Percentiles rank a stretch among this genome's conserved stretches.
Conservation (phyloP, 2,113 vertebrate genomes). For the Naja naja region DNA sequence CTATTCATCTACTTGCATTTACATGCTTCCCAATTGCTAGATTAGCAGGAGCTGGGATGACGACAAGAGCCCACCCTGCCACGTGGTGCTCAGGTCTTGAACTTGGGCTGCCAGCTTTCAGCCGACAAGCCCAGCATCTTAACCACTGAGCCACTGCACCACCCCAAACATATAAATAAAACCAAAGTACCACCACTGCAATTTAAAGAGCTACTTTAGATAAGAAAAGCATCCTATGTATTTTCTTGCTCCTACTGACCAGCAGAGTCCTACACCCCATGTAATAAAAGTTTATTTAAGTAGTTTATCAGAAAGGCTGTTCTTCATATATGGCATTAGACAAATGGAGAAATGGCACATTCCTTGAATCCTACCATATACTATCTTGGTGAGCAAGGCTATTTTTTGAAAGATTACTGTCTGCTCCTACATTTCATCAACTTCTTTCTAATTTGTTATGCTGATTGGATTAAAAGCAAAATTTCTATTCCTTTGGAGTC, state of each 20-base stretch:
- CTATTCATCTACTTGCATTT: not conserved
- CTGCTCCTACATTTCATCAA: not conserved
- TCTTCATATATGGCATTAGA: not conserved
- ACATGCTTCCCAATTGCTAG: not conserved
- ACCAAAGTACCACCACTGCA: not conserved
- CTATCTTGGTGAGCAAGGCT: not conserved
- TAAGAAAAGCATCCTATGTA: not conserved
- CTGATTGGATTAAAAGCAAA: not conserved
- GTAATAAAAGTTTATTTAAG: not conserved
- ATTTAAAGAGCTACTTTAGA: not conserved
- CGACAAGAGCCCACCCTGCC: not conserved
- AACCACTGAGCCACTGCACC: not conserved
- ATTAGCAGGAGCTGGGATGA: not conserved
- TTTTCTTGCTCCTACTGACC: not conserved
- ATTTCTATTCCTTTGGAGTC: not conserved
- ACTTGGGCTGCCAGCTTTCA: not conserved
- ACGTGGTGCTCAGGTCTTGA: not conserved
- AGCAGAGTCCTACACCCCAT: not conserved
- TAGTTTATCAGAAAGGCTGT: not conserved
- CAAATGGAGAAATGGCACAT: not conserved
- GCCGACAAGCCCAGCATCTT: not conserved
- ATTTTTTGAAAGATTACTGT: not conserved
- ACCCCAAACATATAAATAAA: not conserved
- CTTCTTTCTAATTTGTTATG: not conserved
- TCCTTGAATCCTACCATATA: not conserved